phyloP scores from a whole-genome alignment of 1,140 invertebrate species.

The Drosophila equinoxialis region DNA sequence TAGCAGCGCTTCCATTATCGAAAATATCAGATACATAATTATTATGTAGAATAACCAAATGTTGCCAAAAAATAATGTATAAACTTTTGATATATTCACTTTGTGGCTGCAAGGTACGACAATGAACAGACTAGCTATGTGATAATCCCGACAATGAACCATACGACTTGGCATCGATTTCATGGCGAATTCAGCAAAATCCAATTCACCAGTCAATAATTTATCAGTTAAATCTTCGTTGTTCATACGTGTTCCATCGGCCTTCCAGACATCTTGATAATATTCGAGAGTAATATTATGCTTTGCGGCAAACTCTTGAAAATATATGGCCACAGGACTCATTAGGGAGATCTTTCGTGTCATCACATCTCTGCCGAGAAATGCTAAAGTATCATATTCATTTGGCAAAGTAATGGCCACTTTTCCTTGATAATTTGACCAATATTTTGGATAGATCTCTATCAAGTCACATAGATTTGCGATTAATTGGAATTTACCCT shows the following conservation, averaged over 20 bases:
- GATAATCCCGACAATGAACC: not conserved
- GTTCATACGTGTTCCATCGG: fast-evolving
- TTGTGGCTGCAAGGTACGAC: not conserved
- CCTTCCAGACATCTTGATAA: not conserved
- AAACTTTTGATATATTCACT: not conserved
- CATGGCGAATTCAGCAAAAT: conserved; percentile 12
- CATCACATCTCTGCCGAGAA: not conserved
- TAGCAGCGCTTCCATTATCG: not conserved
- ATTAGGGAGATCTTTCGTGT: conserved; percentile 18
- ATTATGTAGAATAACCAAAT: conserved; percentile 5
- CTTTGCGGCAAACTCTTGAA: conserved; percentile 16
- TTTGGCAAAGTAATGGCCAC: conserved; percentile 9
- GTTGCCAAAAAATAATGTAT: not conserved
- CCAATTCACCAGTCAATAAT: conserved; percentile 19
- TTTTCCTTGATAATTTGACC: conserved; percentile 44
- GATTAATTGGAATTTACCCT: not conserved
- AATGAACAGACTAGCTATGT: not conserved
- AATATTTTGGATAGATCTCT: conserved; percentile 25
- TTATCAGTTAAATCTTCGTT: not conserved
- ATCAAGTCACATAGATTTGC: fast-evolving
- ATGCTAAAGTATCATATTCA: conserved; percentile 38
- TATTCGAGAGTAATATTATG: conserved; percentile 34
- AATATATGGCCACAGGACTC: not conserved
- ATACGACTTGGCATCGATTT: conserved; percentile 10
- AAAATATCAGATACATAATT: not conserved